Evolutionary conservation across 2,888 invertebrate species (phyloP).

Genomic region (Noctua pronuba): DNA sequence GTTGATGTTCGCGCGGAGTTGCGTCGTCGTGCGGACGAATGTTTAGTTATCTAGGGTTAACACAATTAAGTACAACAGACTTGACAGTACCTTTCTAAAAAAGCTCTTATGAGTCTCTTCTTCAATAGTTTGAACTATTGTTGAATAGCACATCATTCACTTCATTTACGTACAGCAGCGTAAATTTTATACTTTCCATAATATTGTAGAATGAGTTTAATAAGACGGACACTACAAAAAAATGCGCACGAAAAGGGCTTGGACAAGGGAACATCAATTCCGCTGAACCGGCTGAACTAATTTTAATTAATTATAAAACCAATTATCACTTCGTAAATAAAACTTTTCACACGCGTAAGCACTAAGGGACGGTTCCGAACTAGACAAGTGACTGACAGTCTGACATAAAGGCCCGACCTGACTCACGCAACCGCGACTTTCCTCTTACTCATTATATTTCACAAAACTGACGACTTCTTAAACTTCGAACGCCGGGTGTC

Average conservation of each 20-base stretch:
- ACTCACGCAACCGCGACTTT: constrained; percentile 76
- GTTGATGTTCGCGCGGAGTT: too few relatives aligned
- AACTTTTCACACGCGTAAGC: constrained; percentile 41
- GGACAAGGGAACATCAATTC: constrained; percentile 3
- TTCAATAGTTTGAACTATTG: background rate
- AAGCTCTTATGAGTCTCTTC: background rate
- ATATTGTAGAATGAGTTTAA: background rate
- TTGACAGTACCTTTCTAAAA: background rate
- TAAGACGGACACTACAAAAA: background rate
- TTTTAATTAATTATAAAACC: constrained; percentile 28
- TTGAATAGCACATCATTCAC: background rate
- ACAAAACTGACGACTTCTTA: constrained; percentile 69
- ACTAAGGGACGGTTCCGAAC: constrained; percentile 53
- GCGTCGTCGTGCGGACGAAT: too few relatives aligned
- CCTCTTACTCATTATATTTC: constrained; percentile 77
- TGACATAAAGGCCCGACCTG: constrained; percentile 71
- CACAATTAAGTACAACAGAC: background rate
- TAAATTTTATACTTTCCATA: background rate
- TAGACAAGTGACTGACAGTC: constrained; percentile 72
- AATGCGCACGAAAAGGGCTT: constrained; percentile 14
- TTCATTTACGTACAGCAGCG: background rate
- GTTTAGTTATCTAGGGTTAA: too few relatives aligned
- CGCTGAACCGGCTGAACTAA: constrained; percentile 1
- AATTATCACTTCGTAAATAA: constrained; percentile 41
- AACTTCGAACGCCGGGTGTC: constrained; percentile 64